Percentiles rank a stretch among this genome's conserved stretches.
Conservation (phyloP, 2,888 invertebrate species). For the Dione juno region DNA sequence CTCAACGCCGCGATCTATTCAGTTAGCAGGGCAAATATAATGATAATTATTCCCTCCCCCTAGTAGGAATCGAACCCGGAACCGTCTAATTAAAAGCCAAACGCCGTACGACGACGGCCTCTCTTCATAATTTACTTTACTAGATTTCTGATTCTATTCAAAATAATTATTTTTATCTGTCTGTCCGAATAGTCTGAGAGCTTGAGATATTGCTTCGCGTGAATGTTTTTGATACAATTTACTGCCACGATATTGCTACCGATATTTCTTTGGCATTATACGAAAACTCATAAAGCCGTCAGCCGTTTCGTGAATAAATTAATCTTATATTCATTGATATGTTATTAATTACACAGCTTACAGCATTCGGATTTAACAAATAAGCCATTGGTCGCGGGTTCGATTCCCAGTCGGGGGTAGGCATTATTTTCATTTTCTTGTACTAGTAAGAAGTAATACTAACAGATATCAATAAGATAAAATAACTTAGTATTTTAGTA, state of each 20-base stretch:
- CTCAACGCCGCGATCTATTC: background rate
- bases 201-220: constrained; percentile 14
- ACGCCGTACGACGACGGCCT: no score
- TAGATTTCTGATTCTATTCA: background rate
- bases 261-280: constrained; percentile 32
- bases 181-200: constrained; percentile 18
- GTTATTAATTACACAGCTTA: constrained; percentile 32
- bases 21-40: background rate
- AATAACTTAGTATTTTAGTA: no score
- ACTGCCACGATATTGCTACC: constrained; percentile 21
- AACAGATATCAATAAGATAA: no score
- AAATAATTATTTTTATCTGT: constrained; percentile 25
- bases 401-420: background rate
- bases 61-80: no score
- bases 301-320: constrained; percentile 35
- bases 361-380: constrained; percentile 32
- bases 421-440: no score
- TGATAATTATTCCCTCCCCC: background rate
- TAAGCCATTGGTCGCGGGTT: background rate
- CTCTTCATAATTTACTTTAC: background rate
- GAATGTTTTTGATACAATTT: constrained; percentile 23
- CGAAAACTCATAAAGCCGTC: constrained; percentile 34
- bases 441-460: no score
- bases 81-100: background rate
- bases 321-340: constrained; percentile 38